Evolutionary conservation across 1,140 invertebrate species (phyloP).

Genomic region (Druon quercuslanigerum): DNA sequence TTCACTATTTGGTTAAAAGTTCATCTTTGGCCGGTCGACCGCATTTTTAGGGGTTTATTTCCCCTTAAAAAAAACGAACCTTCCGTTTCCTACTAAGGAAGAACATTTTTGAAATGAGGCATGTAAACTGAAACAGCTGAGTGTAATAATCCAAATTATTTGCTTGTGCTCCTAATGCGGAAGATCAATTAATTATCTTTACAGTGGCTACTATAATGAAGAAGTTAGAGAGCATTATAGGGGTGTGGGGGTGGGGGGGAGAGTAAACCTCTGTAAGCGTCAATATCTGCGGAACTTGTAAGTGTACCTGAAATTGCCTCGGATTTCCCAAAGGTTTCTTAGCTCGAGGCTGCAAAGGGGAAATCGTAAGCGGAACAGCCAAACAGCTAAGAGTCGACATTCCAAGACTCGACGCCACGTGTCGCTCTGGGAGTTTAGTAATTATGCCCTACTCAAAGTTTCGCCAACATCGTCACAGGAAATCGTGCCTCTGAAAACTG

Average conservation of each 20-base stretch:
- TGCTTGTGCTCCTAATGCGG: neutral
- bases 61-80: no score
- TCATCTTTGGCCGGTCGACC: no score
- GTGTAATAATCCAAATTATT: neutral
- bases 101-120: slow-evolving; percentile 3
- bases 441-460: neutral
- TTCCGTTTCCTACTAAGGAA: neutral
- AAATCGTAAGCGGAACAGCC: slow-evolving; percentile 25
- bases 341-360: neutral
- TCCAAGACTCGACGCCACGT: neutral
- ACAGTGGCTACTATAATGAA: neutral
- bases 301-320: neutral
- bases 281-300: neutral
- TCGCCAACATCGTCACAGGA: neutral
- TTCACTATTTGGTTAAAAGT: no score
- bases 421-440: slow-evolving; percentile 10
- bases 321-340: slow-evolving; percentile 7
- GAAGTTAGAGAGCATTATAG: neutral
- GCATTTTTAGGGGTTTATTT: no score
- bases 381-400: neutral
- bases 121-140: neutral
- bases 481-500: neutral
- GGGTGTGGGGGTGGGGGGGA: no score
- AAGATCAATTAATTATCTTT: slow-evolving; percentile 5
- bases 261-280: neutral